These are phyloP conservation scores for Orientallactaga bullata DNA, from an alignment of 2,113 vertebrate species.

Conservation along the genomic window DNA sequence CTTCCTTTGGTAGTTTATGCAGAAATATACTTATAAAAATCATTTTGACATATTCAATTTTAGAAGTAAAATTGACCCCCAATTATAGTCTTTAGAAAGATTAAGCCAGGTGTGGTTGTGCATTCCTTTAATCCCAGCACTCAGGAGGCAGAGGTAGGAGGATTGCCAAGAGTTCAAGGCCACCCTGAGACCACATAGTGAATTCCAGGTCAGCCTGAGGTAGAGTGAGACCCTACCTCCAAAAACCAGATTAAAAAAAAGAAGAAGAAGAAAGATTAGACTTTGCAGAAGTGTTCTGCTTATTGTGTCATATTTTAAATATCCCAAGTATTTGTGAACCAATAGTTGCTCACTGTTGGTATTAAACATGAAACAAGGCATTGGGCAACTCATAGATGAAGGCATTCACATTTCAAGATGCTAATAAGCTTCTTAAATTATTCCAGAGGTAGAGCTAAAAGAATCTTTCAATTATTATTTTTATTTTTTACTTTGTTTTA, in stretches of 20 bases:
- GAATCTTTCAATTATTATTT: background rate
- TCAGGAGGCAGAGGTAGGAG: no score
- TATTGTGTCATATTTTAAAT: background rate
- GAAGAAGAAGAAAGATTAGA: background rate
- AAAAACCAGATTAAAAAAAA: no score
- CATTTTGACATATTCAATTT: background rate
- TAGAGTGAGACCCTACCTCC: no score
- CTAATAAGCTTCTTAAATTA: background rate
- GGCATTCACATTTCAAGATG: background rate
- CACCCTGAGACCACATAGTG: no score
- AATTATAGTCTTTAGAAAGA: background rate
- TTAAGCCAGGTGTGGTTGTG: no score
- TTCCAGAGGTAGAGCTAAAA: background rate
- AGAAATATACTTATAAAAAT: background rate
- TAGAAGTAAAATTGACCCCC: background rate
- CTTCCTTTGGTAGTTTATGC: background rate
- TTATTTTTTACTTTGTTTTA: background rate
- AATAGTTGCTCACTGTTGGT: no score
- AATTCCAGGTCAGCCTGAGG: no score
- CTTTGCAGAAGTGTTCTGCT: background rate
- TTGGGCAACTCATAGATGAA: background rate
- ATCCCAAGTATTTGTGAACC: background rate
- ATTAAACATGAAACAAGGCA: background rate
- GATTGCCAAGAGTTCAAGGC: no score
- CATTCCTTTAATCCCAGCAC: no score